These are phyloP conservation scores for Microctenopoma steveboyesi DNA, from an alignment of 2,797 vertebrate genomes.

Conservation along the genomic window DNA sequence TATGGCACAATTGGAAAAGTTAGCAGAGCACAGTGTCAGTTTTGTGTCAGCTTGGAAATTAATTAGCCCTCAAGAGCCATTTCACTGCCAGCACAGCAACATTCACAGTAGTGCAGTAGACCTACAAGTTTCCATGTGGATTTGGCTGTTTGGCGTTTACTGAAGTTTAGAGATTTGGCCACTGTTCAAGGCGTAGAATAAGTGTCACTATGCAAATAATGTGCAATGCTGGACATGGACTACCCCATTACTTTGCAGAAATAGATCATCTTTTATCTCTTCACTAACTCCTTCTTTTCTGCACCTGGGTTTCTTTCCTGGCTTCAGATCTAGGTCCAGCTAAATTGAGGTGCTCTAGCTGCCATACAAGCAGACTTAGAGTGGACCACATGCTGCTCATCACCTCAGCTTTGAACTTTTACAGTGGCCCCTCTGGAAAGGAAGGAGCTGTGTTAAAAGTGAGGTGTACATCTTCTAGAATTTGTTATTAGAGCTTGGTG, in stretches of 20 bases:
- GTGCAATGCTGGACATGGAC: conserved; percentile 71
- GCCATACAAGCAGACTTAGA: conserved; percentile 46
- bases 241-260: conserved; percentile 18
- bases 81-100: conserved; percentile 50
- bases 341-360: conserved; percentile 44
- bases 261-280: conserved; percentile 17
- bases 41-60: conserved; percentile 64
- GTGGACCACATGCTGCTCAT: conserved; percentile 57
- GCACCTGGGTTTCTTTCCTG: conserved; percentile 2
- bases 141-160: conserved; percentile 41
- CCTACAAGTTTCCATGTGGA: conserved; percentile 44
- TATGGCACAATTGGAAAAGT: conserved; percentile 46
- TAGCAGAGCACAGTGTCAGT: conserved; percentile 48
- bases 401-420: conserved; percentile 68
- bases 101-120: conserved; percentile 23
- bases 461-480: conserved; percentile 16
- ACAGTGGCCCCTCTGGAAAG: conserved; percentile 53
- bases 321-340: conserved; percentile 57
- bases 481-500: conserved; percentile 39
- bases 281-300: conserved; percentile 1
- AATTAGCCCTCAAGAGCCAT: conserved; percentile 71
- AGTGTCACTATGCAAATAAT: background rate
- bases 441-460: conserved; percentile 35
- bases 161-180: conserved; percentile 41
- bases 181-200: conserved; percentile 26